Evolutionary conservation across 2,113 vertebrate genomes (phyloP).

Genomic region (Oxyura jamaicensis): DNA sequence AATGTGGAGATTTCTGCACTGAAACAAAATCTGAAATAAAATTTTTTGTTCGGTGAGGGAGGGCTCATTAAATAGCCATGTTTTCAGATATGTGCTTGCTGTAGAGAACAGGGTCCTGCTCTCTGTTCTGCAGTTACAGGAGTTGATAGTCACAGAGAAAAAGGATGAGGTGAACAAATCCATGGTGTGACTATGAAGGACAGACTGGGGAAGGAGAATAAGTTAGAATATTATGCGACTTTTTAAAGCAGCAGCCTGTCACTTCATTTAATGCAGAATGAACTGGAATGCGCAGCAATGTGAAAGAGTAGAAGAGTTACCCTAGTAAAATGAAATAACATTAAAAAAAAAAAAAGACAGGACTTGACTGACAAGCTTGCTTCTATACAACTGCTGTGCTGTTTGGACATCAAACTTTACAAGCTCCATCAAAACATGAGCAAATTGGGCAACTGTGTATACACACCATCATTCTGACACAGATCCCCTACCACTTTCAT

Average conservation of each 20-base stretch:
- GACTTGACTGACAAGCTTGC: not conserved
- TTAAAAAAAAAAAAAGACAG: not conserved
- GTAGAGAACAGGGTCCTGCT: not conserved
- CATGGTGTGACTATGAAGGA: not conserved
- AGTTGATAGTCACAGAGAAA: not conserved
- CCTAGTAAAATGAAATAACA: not conserved
- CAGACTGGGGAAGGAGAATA: not conserved
- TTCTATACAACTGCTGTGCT: not conserved
- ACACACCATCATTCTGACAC: not conserved
- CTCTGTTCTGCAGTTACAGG: not conserved
- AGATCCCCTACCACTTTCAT: not conserved
- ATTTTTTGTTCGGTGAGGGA: not conserved
- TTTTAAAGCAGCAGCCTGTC: not conserved
- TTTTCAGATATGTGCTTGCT: not conserved
- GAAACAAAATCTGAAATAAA: not conserved
- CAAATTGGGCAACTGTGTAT: not conserved
- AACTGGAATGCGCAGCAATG: not conserved
- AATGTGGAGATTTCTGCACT: not conserved
- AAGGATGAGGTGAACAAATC: not conserved
- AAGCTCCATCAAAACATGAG: not conserved
- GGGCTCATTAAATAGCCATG: not conserved
- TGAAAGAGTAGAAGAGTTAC: not conserved
- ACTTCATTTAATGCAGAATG: not conserved
- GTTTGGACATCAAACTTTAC: not conserved
- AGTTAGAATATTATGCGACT: not conserved